Percentiles rank a stretch among this genome's conserved stretches.
Conservation (phyloP, 2,113 vertebrate species). For the Eclectus roratus region DNA sequence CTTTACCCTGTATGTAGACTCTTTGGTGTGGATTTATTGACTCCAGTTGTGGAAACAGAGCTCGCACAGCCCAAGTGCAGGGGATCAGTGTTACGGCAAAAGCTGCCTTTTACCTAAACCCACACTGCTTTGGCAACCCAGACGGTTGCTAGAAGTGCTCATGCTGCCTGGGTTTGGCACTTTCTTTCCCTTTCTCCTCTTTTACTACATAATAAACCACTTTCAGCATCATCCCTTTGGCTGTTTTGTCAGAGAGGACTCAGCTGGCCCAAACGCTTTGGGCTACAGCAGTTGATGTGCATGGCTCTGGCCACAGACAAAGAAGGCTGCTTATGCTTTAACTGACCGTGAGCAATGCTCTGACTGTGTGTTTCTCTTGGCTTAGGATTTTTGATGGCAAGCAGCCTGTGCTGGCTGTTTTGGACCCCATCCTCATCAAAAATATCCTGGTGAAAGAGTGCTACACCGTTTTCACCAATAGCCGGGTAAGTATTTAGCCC, state of each 20-base stretch:
- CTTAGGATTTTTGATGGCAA: conserved; percentile 78
- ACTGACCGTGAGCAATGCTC: rapidly evolving
- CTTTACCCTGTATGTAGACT: background rate
- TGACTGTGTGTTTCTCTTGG: conserved; percentile 1
- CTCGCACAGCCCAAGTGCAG: background rate
- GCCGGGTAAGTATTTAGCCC: conserved; percentile 56
- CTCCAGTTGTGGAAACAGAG: background rate
- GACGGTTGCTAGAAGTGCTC: background rate
- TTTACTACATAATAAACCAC: background rate
- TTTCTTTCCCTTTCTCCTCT: background rate
- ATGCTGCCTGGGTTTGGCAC: background rate
- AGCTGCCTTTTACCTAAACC: background rate
- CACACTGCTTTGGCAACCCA: background rate
- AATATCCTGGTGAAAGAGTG: conserved; percentile 81
- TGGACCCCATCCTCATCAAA: conserved; percentile 77
- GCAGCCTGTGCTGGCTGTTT: conserved; percentile 63
- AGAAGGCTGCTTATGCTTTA: background rate
- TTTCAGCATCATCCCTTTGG: background rate
- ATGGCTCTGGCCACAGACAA: background rate
- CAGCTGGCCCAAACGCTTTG: background rate
- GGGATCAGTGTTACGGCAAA: background rate
- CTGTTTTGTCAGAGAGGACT: background rate
- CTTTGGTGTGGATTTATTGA: background rate
- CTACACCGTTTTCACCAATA: conserved; percentile 76
- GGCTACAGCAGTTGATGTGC: background rate